Conservation (phyloP, 2,888 invertebrate genomes). For the Drosophila dives region DNA sequence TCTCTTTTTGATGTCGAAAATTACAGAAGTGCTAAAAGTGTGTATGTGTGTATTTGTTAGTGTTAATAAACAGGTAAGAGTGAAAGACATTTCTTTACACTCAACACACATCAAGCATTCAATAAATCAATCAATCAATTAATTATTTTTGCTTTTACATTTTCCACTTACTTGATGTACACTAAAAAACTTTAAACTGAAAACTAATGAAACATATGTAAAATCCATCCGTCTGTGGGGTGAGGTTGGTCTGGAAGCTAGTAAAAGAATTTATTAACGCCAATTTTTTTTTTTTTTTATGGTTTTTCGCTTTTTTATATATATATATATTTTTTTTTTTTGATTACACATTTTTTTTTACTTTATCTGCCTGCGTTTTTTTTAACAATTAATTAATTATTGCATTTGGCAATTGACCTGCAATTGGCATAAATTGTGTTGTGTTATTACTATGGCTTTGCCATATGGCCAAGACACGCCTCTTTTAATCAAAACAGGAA, state of each 20-base stretch:
- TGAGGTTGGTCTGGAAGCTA: not conserved
- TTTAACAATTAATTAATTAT: not conserved
- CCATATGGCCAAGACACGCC: not conserved
- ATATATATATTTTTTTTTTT: too few species aligned
- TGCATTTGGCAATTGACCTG: not conserved
- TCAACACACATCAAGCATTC: not conserved
- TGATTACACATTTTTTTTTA: not conserved
- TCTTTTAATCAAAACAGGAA: not conserved
- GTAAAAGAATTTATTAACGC: not conserved
- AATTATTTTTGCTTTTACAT: not conserved
- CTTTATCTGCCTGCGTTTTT: not conserved
- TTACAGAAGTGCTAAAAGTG: not conserved
- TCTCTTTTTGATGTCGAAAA: conserved; percentile 3
- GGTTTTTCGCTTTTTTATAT: not conserved
- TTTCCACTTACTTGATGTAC: not conserved
- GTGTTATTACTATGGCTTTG: not conserved
- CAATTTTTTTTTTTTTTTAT: not conserved
- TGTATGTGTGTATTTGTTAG: conserved; percentile 12
- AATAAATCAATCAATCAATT: not conserved
- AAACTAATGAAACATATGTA: not conserved
- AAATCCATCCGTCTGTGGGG: not conserved
- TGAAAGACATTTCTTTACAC: not conserved
- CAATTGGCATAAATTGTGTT: not conserved
- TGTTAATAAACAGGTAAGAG: not conserved
- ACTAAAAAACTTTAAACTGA: not conserved